Evolutionary conservation across 35 echinoderm and acorn worm genomes (phyloP), one percentile per base, ranked within the genome.

Genomic region (Anneissia japonica): DNA sequence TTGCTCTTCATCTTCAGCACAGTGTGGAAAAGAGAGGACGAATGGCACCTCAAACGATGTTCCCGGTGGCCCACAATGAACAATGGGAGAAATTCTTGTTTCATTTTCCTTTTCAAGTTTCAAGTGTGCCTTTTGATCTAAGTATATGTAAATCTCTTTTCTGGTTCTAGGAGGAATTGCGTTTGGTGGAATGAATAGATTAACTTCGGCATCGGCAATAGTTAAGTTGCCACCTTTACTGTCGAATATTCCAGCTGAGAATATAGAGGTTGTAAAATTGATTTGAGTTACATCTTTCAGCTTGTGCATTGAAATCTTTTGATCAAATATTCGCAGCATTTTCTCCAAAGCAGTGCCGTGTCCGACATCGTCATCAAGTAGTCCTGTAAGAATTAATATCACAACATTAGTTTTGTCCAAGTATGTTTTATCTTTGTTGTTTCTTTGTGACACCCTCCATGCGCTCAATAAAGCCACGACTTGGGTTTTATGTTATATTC

Each of bases 51-150:
- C 32, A 36, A 84, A 84, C 34, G 40, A 31, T 29, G 51, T 23
- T 31, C 82, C 82, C 35, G 41, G 45, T 39, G 82, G 82, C 31
- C 82, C 82, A 84, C 82, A 84, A n/a, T 84, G 82, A 0, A 84
- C 45, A 26, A 84, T 35, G 6, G 82, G 82, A 72, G 82, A n/a
- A 17, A 84, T 30, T 30, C 40, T 45, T 30, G 55, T 73, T 30
- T 30, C 16, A 10, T 39, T 26, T 26, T 28, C 21, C 1, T 36
- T n/a, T 26, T 28, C 17, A 2, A 41, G 35, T 5, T 33, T 33
- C 43, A 41, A 23, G 7, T 10, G 31, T 41, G 26, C 17, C 0
- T 81, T 37, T 21, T 33, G 37, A 19, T 81, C 36, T 14, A 81
- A 21, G n/a, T 81, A 81, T 4, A 81, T 81, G 43, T 81, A 81